These are phyloP conservation scores for Drosophila infuscata DNA, from an alignment of 2,888 invertebrate species.

Conservation along the genomic window DNA sequence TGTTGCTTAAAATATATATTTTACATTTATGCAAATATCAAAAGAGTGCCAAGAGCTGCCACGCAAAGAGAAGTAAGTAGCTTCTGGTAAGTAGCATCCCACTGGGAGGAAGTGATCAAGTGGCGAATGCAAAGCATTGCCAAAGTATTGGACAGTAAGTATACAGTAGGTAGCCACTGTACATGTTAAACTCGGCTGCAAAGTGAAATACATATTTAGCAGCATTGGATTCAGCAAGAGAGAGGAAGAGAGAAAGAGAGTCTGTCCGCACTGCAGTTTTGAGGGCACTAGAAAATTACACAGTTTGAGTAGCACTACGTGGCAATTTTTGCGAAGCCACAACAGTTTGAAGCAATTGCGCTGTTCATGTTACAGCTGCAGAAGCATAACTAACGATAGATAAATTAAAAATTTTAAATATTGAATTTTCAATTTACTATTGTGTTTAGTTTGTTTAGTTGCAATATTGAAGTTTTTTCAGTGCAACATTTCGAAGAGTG, in stretches of 20 bases:
- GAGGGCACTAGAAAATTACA: neutral
- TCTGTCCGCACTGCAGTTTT: neutral
- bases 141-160: neutral
- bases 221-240: slow-evolving; percentile 2
- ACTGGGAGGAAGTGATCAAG: neutral
- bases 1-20: neutral
- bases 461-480: neutral
- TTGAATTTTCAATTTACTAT: neutral
- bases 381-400: neutral
- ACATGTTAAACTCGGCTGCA: neutral
- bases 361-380: neutral
- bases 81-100: neutral
- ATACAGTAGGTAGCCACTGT: neutral
- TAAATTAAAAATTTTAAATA: neutral
- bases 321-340: neutral
- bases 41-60: neutral
- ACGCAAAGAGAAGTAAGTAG: neutral
- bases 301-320: neutral
- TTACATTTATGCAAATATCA: neutral
- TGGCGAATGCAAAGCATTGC: neutral
- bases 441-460: neutral
- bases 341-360: neutral
- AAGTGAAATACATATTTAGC: slow-evolving; percentile 8
- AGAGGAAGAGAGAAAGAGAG: neutral
- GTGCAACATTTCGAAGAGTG: neutral